Conservation (phyloP, 2,888 invertebrate species). For the Oscheius sp. region DNA sequence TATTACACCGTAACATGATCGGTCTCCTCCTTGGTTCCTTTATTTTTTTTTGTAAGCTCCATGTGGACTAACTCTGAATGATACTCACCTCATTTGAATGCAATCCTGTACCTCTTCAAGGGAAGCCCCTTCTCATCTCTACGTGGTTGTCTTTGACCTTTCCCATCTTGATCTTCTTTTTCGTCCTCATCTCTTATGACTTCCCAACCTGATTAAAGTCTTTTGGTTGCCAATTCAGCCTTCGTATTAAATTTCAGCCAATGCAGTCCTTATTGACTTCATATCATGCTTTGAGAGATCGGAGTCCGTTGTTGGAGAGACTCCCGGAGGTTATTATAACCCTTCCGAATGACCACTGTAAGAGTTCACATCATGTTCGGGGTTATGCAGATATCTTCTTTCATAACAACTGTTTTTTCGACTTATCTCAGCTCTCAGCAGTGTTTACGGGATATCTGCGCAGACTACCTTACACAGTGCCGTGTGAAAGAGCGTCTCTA, state of each 20-base stretch:
- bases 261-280: slow-evolving; percentile 31
- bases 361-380: not conserved
- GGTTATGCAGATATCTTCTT: slow-evolving; percentile 1
- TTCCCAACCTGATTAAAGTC: slow-evolving; percentile 14
- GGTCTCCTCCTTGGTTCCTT: too few species aligned
- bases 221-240: not conserved
- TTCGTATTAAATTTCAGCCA: slow-evolving; percentile 15
- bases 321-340: slow-evolving; percentile 14
- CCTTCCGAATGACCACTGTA: not conserved
- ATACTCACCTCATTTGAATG: too few species aligned
- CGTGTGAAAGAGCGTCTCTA: not conserved
- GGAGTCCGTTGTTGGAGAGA: slow-evolving; percentile 18
- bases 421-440: not conserved
- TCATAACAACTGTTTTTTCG: slow-evolving; percentile 12
- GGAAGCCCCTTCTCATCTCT: too few species aligned
- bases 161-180: not conserved
- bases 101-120: too few species aligned
- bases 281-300: slow-evolving; percentile 25
- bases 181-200: not conserved
- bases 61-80: too few species aligned
- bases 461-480: not conserved
- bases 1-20: too few species aligned
- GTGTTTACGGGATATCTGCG: slow-evolving; percentile 10
- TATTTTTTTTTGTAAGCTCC: too few species aligned
- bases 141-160: not conserved